phyloP scores from a whole-genome alignment of 2,888 invertebrate genomes.

The Trimorus sp. region DNA sequence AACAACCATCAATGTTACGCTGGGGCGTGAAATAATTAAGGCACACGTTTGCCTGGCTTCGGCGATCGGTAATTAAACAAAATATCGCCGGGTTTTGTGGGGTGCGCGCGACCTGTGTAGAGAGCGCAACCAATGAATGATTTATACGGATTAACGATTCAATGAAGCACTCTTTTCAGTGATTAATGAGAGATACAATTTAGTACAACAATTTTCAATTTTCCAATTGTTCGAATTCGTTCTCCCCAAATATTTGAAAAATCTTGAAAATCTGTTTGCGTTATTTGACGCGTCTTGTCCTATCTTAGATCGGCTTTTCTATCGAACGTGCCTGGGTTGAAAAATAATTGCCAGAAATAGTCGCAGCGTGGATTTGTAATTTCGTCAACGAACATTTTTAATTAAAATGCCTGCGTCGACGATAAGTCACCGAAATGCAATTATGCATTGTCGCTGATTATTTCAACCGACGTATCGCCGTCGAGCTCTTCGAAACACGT shows the following conservation, averaged over 20 bases:
- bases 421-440: slow-evolving; percentile 52
- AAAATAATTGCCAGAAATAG: slow-evolving; percentile 46
- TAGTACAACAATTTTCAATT: too few species aligned
- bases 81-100: too few species aligned
- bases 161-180: too few species aligned
- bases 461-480: slow-evolving; percentile 39
- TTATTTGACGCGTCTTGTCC: slow-evolving; percentile 33
- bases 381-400: slow-evolving; percentile 31
- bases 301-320: slow-evolving; percentile 28
- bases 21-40: not conserved
- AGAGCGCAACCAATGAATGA: too few species aligned
- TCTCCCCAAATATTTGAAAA: too few species aligned
- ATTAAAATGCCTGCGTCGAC: slow-evolving; percentile 42
- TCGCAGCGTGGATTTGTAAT: slow-evolving; percentile 33
- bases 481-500: slow-evolving; percentile 43
- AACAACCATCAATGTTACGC: slow-evolving; percentile 4
- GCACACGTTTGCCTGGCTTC: not conserved
- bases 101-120: too few species aligned
- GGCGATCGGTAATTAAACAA: not conserved
- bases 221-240: too few species aligned
- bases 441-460: slow-evolving; percentile 50
- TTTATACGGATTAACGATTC: too few species aligned
- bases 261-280: slow-evolving; percentile 2
- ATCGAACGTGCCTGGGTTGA: slow-evolving; percentile 18
- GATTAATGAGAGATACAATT: too few species aligned